Base-by-base conservation (phyloP, 2,797 vertebrate genomes). In the Coranthus polyacanthus region DNA sequence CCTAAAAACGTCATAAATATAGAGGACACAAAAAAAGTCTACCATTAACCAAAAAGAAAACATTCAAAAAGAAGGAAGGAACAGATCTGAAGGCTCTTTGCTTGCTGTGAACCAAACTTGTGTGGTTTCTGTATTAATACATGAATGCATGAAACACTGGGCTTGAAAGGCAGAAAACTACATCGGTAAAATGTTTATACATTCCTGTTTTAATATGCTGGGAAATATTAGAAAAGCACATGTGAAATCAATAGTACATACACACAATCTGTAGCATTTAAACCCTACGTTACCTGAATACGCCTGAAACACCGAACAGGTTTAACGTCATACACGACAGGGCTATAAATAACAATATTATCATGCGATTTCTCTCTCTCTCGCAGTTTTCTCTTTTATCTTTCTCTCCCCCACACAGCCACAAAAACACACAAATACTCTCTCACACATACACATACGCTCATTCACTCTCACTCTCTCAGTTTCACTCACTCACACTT, bases 291-390 rank as follows among this genome's bases (percentile, higher is more conserved):
- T 21, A 46, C 50, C 38, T 26, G 16, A 24, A 51, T 37, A 64
- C 37, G 65, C 42, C 39, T 38, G 46, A 37, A 34, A 63, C 38
- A 42, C n/a, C n/a, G 29, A 62, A 45, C 42, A 7, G 38, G 37
- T 68, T 51, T 47, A 15, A 61, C 66, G 62, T 58, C 57, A 75
- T 15, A 46, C 49, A 44, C 26, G 36, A 68, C n/a, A 15, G 52
- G 36, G 56, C 53, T 78, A 83, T 79, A 76, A 76, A 83, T 81
- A 84, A 70, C 60, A 70, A 21, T 68, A 37, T 57, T 55, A 68
- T 64, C 54, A 17, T 51, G 54, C 54, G 36, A 64, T 62, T 70
- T 24, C 58, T 29, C 26, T 38, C 58, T 13, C 46, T 12, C 13
- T 18, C 18, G 17, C n/a, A 54, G 34, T 57, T 71, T 68, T 75